These are phyloP conservation scores for Otis tarda DNA, from an alignment of 2,113 vertebrate genomes.

Conservation along the genomic window DNA sequence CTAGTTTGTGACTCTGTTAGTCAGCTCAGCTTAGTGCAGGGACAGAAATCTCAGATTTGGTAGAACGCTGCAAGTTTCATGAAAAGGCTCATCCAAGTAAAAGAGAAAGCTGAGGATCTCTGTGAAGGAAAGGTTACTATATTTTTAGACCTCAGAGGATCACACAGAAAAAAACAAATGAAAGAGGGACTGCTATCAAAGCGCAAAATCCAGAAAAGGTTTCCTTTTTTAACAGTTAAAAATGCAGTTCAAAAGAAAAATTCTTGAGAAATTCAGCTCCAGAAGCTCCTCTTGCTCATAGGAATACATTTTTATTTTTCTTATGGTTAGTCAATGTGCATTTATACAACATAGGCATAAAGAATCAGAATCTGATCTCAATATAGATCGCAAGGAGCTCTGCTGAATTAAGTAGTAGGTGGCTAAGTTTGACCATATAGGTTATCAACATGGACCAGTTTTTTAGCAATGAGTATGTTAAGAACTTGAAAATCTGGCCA, in stretches of 20 bases:
- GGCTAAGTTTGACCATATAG: background rate
- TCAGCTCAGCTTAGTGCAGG: background rate
- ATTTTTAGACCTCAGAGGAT: background rate
- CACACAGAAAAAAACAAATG: background rate
- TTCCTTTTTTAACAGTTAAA: background rate
- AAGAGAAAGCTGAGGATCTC: background rate
- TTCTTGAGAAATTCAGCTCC: background rate
- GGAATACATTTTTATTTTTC: background rate
- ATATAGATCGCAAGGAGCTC: background rate
- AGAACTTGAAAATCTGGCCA: slow-evolving; percentile 53
- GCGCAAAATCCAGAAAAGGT: background rate
- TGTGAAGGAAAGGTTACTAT: background rate
- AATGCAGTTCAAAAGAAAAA: background rate
- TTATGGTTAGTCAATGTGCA: background rate
- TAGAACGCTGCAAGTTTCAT: background rate
- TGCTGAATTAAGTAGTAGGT: background rate
- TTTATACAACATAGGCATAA: background rate
- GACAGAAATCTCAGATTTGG: background rate
- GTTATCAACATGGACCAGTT: slow-evolving; percentile 28
- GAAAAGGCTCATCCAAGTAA: background rate
- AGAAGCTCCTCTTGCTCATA: background rate
- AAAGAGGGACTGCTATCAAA: background rate
- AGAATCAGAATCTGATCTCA: background rate
- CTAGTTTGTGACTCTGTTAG: background rate
- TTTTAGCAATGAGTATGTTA: background rate